Evolutionary conservation across 2,888 invertebrate species (phyloP).

Genomic region (Caenorhabditis afra): DNA sequence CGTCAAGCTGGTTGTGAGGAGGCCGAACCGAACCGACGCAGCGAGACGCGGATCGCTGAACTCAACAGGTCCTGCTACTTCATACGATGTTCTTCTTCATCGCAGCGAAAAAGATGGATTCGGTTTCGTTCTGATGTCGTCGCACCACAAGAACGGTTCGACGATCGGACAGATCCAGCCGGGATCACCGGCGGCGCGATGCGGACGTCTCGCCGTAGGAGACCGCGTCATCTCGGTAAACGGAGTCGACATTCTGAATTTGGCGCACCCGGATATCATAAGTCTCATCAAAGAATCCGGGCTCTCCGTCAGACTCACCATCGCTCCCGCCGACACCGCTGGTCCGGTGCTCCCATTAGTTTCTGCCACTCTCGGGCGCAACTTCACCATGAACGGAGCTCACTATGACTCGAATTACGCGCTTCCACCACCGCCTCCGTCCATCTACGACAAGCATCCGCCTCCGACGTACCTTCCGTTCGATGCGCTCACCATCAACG

Average conservation of each 20-base stretch:
- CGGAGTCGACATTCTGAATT: slow-evolving; percentile 90
- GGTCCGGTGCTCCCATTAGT: slow-evolving; percentile 59
- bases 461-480: slow-evolving; percentile 44
- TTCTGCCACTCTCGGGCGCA: slow-evolving; percentile 60
- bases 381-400: slow-evolving; percentile 54
- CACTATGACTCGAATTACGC: slow-evolving; percentile 49
- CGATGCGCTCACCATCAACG: slow-evolving; percentile 42
- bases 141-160: slow-evolving; percentile 90
- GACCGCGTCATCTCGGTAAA: slow-evolving; percentile 97
- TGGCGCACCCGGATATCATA: slow-evolving; percentile 96
- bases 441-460: slow-evolving; percentile 22
- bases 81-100: slow-evolving; percentile 67
- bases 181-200: slow-evolving; percentile 93
- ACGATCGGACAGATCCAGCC: slow-evolving; percentile 96
- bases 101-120: slow-evolving; percentile 93
- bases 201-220: slow-evolving; percentile 85
- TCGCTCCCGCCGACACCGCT: slow-evolving; percentile 80
- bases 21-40: slow-evolving; percentile 80
- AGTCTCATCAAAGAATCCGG: slow-evolving; percentile 94
- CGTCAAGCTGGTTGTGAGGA: slow-evolving; percentile 88
- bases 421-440: slow-evolving; percentile 52
- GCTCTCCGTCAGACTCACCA: slow-evolving; percentile 85
- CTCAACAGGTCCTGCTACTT: slow-evolving; percentile 16
- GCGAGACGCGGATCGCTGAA: slow-evolving; percentile 50
- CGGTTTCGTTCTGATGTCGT: slow-evolving; percentile 98